These are phyloP conservation scores for Sinocyclocheilus rhinocerous DNA, from an alignment of 2,113 vertebrate genomes.

Conservation along the genomic window DNA sequence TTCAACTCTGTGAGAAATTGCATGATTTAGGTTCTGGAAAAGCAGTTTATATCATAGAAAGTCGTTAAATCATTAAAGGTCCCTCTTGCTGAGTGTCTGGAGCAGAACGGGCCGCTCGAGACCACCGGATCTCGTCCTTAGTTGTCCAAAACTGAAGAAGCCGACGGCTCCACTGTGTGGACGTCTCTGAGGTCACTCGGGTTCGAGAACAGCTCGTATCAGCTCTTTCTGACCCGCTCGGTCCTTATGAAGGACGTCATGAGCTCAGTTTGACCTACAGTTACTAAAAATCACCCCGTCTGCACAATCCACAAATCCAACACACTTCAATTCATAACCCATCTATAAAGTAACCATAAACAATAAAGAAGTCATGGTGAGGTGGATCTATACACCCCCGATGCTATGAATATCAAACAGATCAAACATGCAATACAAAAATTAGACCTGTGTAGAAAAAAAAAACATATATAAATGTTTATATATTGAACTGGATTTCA, in stretches of 20 bases:
- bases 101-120: background rate
- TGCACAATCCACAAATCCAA: background rate
- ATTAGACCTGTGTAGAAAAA: slow-evolving; percentile 52
- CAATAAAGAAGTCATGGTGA: slow-evolving; percentile 47
- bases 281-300: background rate
- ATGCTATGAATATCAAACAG: slow-evolving; percentile 54
- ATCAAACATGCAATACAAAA: slow-evolving; percentile 61
- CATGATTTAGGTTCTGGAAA: background rate
- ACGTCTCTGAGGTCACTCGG: slow-evolving; percentile 22
- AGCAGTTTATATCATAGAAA: background rate
- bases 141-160: background rate
- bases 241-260: slow-evolving; percentile 55
- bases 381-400: slow-evolving; percentile 49
- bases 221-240: slow-evolving; percentile 28
- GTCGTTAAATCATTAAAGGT: background rate
- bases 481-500: slow-evolving; percentile 40
- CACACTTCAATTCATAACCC: slow-evolving; percentile 50
- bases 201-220: slow-evolving; percentile 19
- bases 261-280: slow-evolving; percentile 51
- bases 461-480: background rate
- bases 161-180: background rate
- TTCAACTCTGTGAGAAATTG: background rate
- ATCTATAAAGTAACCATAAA: slow-evolving; percentile 60
- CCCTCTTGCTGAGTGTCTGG: background rate
- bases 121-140: background rate